Base-by-base conservation (phyloP, 35 echinoderm and acorn worm genomes). In the Anneissia japonica region DNA sequence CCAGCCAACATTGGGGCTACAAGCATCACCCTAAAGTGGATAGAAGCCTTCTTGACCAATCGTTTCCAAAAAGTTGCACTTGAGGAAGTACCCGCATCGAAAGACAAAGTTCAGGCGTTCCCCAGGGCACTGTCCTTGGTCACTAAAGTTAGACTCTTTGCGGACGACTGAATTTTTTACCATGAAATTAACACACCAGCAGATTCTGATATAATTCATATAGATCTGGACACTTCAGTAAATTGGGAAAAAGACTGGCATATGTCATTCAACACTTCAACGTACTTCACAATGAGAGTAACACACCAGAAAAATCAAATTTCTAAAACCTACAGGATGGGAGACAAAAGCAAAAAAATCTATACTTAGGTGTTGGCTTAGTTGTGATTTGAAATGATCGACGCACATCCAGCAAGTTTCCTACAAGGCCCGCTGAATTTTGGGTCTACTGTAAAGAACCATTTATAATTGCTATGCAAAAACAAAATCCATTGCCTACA, bases 51-150 rank as follows among this genome's bases (percentile, higher is more conserved):
- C 39, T 79, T 90, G 0, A 83, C 39, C 19, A 83, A 86, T 32
- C 16, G 92, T 11, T 6, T 86, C 21, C 89, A 91, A 39, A 23
- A 19, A 76, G 89, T 95, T 23, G 51, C 91, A 4, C 30, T 77
- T 3, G 90, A 96, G 26, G 90, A 83, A 12, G 36, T 36, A 81
- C 4, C 73, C 0, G 89, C 86, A 30, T 39, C 7, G 23, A 11
- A 39, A 36, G 39, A 17, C 11, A 11, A 76, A n/a, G 46, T 95
- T 91, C 85, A 14, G 89, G 89, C 16, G 93, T 95, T 1, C 89
- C 89, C 21, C 89, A 95, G 37, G 93, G 93, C 13, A 34, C 93
- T 31, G 89, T 91, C 7, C 75, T 91, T 10, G 86, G 93, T 34
- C 16, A 91, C n/a, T n/a, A n/a, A n/a, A n/a, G n/a, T n/a, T n/a